Percentiles rank a stretch among this genome's conserved stretches.
Evolutionary conservation across 1,140 invertebrate genomes (phyloP).

Genomic region (Centruroides vittatus): DNA sequence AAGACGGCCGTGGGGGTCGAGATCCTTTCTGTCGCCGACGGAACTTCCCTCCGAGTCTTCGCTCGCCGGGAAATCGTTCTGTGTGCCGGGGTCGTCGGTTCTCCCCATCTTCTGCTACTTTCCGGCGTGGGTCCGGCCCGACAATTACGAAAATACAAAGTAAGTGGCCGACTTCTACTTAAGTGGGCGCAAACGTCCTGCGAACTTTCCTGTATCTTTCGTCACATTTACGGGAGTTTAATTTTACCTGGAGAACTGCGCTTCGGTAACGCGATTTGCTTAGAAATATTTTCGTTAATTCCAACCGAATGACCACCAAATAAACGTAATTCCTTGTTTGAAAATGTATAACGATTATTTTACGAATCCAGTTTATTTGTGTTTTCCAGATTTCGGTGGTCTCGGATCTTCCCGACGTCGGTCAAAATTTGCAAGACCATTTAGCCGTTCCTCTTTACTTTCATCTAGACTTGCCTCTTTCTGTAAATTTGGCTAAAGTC

Average conservation of each 20-base stretch:
- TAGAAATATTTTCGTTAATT: no score
- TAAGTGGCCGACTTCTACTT: conserved; percentile 24
- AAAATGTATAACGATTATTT: no score
- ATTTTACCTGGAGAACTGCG: no score
- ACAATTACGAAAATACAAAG: conserved; percentile 53
- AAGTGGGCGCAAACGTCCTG: background rate
- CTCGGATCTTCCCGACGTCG: conserved; percentile 31
- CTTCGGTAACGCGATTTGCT: no score
- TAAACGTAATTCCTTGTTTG: no score
- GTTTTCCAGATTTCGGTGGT: conserved; percentile 26
- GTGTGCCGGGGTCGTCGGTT: conserved; percentile 71
- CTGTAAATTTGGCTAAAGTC: conserved; percentile 45
- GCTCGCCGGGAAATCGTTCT: conserved; percentile 72
- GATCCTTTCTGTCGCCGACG: conserved; percentile 50
- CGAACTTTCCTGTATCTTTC: background rate
- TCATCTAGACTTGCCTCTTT: conserved; percentile 42
- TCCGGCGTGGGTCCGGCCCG: conserved; percentile 72
- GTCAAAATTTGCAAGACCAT: conserved; percentile 34
- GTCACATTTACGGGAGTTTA: background rate
- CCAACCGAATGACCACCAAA: no score
- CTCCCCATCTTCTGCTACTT: conserved; percentile 77
- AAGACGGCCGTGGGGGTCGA: conserved; percentile 40
- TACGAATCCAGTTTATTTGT: no score
- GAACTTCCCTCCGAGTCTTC: conserved; percentile 47
- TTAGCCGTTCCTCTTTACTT: conserved; percentile 51